These are phyloP conservation scores for Drosophila paulistorum DNA, from an alignment of 1,140 invertebrate genomes.

Conservation along the genomic window DNA sequence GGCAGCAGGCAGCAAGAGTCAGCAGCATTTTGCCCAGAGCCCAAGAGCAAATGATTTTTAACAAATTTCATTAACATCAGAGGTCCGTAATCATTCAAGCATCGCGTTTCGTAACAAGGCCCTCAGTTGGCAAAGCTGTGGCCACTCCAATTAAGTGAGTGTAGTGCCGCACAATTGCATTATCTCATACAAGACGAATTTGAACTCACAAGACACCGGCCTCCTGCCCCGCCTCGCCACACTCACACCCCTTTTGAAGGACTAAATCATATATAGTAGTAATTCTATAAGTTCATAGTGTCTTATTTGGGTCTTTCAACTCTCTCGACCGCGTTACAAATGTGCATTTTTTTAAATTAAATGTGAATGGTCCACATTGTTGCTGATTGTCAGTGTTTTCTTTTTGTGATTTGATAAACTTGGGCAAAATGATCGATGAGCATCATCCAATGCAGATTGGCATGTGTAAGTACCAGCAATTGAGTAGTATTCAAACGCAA, in stretches of 20 bases:
- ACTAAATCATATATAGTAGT: background rate
- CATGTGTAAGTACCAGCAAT: slow-evolving; percentile 69
- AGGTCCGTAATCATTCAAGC: slow-evolving; percentile 83
- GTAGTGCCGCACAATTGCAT: slow-evolving; percentile 26
- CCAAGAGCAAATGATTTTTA: slow-evolving; percentile 75
- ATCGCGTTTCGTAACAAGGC: slow-evolving; percentile 77
- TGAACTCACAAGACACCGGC: no score
- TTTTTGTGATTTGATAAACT: slow-evolving; percentile 14
- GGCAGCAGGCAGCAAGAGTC: slow-evolving; percentile 26
- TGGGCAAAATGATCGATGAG: slow-evolving; percentile 69
- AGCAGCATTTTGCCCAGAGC: slow-evolving; percentile 36
- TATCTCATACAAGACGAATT: background rate
- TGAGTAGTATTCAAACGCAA: background rate
- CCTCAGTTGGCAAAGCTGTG: slow-evolving; percentile 29
- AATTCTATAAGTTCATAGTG: background rate
- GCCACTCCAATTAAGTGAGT: slow-evolving; percentile 39
- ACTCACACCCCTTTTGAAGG: no score
- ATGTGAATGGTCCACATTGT: background rate
- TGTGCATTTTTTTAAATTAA: background rate
- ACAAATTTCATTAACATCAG: slow-evolving; percentile 82
- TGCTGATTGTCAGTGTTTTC: slow-evolving; percentile 10
- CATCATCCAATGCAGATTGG: slow-evolving; percentile 79
- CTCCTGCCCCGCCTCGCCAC: no score
- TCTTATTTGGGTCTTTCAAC: background rate
- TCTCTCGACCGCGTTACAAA: background rate